Evolutionary conservation across 2,113 vertebrate species (phyloP), one percentile per base, ranked within the genome.

Genomic region (Rana temporaria): DNA sequence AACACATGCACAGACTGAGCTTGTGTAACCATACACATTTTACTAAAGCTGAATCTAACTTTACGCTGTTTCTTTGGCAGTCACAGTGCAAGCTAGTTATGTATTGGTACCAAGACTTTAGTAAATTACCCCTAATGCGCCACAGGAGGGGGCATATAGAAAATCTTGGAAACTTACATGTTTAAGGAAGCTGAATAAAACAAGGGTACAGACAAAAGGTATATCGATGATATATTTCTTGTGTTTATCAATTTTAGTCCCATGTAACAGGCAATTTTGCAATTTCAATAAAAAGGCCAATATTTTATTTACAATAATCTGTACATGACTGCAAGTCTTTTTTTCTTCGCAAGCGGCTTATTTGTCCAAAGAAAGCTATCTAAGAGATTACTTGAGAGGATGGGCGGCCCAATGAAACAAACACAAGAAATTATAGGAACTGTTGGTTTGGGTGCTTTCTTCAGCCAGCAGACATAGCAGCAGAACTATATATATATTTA

Each of bases 271-370:
- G 94, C 94, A 86, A 87, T 85, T 92, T 91, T n/a, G 88, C 90
- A 89, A 89, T 92, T 90, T 91, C 93, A 93, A 95, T 97, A 96
- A 97, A 98, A 98, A 97, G 96, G 94, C 94, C 91, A 81, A 94
- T 93, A 90, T 88, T 93, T 56, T 99, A 98, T 99, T 95, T 98
- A 99, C 97, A 99, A 90, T 98, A 97, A 98, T 89, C 91, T 82
- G 79, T 81, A 95, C 93, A 99, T 89, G 94, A 88, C 90, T 88
- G 88, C 90, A 92, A 81, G 56, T 81, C 78, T 59, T 69, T 48
- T 48, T 48, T 79, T 74, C 69, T 82, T 82, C 59, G 56, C 38
- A 82, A 56, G 79, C 69, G 48, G 60, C 69, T 76, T 73, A 65
- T 66, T 73, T 67, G 71, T 82, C 30, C 20, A 59, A 63, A 81